Conservation (phyloP, 2,797 vertebrate species). For the Craterocephalus amniculus region DNA sequence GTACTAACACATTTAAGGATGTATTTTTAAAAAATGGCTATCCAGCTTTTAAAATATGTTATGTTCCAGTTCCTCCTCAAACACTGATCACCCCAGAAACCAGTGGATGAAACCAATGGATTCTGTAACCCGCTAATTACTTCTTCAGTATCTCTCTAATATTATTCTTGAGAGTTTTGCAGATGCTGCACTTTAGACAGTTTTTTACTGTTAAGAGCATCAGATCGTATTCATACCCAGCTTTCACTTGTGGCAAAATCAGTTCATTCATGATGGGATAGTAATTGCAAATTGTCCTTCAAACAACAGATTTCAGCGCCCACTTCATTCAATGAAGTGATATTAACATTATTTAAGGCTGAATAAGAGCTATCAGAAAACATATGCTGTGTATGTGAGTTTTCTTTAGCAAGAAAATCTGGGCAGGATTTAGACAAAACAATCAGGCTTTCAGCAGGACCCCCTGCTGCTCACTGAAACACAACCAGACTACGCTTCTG, state of each 20-base stretch:
- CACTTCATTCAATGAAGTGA: not conserved
- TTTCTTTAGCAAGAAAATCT: not conserved
- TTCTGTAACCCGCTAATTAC: too few species aligned
- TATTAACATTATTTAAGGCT: not conserved
- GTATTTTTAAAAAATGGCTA: too few species aligned
- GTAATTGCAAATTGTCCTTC: not conserved
- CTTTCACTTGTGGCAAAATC: not conserved
- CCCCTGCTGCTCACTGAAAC: not conserved
- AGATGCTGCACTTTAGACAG: too few species aligned
- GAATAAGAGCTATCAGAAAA: not conserved
- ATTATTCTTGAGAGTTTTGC: too few species aligned
- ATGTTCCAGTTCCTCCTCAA: not conserved
- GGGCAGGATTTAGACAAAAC: not conserved
- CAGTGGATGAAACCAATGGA: too few species aligned
- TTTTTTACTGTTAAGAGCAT: not conserved
- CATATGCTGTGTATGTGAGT: not conserved
- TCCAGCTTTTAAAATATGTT: not conserved
- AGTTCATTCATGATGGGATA: not conserved
- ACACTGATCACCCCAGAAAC: not conserved
- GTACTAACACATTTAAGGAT: not conserved
- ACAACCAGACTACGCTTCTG: not conserved
- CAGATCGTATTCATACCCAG: not conserved
- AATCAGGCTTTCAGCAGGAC: not conserved
- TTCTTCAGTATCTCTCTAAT: too few species aligned
- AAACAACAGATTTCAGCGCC: not conserved